phyloP scores from a whole-genome alignment of 2,113 vertebrate species.

The Cavia aperea region DNA sequence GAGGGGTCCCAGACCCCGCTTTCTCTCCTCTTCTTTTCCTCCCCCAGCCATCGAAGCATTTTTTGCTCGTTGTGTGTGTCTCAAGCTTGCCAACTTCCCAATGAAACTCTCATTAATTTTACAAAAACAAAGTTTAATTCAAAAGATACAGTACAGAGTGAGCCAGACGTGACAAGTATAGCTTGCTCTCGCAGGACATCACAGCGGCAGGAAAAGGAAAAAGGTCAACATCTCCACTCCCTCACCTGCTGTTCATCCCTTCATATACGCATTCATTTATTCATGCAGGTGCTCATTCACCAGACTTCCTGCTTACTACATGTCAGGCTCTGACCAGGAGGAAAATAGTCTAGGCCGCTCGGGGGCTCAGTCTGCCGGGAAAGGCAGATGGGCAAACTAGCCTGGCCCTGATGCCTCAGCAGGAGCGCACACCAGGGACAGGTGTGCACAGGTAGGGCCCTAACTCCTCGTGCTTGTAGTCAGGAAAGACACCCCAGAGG shows the following conservation, averaged over 20 bases:
- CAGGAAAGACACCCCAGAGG: neutral
- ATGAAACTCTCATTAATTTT: conserved; percentile 14
- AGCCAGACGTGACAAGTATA: neutral
- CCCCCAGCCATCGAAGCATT: neutral
- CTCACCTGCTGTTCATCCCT: neutral
- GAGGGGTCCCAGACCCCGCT: neutral
- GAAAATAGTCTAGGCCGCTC: neutral
- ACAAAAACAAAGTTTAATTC: conserved; percentile 19
- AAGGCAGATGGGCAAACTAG: neutral
- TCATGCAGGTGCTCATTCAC: neutral
- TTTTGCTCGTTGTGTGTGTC: neutral
- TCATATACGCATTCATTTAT: neutral
- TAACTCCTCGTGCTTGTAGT: neutral
- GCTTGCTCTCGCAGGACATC: neutral
- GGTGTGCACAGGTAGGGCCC: neutral
- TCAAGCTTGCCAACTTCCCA: conserved; percentile 5
- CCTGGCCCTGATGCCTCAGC: too few species aligned
- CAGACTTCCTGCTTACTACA: neutral
- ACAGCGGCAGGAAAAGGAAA: neutral
- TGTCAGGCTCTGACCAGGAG: neutral
- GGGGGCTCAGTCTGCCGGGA: neutral
- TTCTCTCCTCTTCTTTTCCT: neutral
- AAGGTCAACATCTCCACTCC: neutral
- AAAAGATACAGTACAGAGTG: neutral
- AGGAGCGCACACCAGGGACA: neutral